These are phyloP conservation scores for Excalfactoria chinensis DNA, from an alignment of 2,113 vertebrate species.

Conservation along the genomic window DNA sequence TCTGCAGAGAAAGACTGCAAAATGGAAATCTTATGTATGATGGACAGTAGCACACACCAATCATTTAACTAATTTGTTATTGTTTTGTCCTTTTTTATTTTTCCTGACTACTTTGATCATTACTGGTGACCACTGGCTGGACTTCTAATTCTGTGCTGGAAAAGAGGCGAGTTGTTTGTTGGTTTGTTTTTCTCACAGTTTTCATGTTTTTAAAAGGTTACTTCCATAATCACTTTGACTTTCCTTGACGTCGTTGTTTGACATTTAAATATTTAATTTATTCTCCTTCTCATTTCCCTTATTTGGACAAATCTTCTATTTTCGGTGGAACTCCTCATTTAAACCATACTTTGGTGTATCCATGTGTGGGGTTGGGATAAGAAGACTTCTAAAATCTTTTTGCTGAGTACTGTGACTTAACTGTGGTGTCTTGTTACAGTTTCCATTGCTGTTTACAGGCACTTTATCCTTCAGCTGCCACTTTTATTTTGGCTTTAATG, in stretches of 20 bases:
- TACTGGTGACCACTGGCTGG: not conserved
- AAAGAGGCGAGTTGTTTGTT: not conserved
- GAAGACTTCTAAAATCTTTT: not conserved
- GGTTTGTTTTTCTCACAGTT: not conserved
- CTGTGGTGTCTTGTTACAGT: not conserved
- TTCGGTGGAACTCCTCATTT: not conserved
- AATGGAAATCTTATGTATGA: not conserved
- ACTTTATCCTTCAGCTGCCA: not conserved
- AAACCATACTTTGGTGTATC: not conserved
- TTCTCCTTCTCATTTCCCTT: not conserved
- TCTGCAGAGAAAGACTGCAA: not conserved
- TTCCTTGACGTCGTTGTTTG: not conserved
- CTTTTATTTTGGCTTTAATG: not conserved
- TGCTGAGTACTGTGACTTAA: not conserved
- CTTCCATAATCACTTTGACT: not conserved
- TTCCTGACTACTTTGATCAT: not conserved
- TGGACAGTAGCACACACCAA: not conserved
- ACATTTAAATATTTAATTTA: not conserved
- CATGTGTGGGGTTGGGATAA: not conserved
- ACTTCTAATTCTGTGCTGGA: not conserved
- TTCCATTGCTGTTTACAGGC: not conserved
- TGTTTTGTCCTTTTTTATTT: not conserved
- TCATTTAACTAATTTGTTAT: not conserved
- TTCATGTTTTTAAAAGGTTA: not conserved
- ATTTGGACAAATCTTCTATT: not conserved